Evolutionary conservation across 2,113 vertebrate species (phyloP).

Genomic region (Dasypus novemcinctus): DNA sequence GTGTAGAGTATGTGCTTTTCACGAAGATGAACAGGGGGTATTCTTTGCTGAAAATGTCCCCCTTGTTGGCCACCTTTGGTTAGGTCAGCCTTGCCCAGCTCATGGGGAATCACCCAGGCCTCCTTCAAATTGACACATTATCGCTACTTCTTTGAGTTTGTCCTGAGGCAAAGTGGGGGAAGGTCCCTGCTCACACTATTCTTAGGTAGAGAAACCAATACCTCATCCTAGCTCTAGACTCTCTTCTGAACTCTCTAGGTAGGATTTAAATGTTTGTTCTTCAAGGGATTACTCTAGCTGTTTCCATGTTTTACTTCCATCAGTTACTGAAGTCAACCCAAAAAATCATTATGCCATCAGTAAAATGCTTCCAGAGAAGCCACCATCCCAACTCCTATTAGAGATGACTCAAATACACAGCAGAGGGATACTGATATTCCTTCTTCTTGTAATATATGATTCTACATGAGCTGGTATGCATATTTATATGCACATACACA

Average conservation of each 20-base stretch:
- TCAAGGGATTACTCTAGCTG: not conserved
- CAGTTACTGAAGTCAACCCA: not conserved
- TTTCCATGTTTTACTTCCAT: not conserved
- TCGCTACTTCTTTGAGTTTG: not conserved
- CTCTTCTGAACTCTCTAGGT: not conserved
- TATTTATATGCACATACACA: not conserved
- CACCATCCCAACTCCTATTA: not conserved
- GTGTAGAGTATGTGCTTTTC: not conserved
- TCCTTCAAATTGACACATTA: not conserved
- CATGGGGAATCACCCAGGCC: not conserved
- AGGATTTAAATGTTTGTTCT: not conserved
- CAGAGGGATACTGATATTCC: not conserved
- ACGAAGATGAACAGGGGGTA: not conserved
- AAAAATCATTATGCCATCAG: not conserved
- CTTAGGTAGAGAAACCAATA: not conserved
- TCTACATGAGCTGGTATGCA: fast-evolving
- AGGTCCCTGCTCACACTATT: not conserved
- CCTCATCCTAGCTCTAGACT: not conserved
- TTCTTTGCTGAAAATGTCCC: not conserved
- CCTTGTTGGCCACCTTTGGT: not conserved
- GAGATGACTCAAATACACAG: not conserved
- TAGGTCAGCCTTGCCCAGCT: not conserved
- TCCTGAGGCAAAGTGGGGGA: not conserved
- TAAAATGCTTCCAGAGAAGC: not conserved
- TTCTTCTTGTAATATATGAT: not conserved